phyloP scores from a whole-genome alignment of 53 echinoderm and acorn worm species.

The Luidia sarsii region DNA sequence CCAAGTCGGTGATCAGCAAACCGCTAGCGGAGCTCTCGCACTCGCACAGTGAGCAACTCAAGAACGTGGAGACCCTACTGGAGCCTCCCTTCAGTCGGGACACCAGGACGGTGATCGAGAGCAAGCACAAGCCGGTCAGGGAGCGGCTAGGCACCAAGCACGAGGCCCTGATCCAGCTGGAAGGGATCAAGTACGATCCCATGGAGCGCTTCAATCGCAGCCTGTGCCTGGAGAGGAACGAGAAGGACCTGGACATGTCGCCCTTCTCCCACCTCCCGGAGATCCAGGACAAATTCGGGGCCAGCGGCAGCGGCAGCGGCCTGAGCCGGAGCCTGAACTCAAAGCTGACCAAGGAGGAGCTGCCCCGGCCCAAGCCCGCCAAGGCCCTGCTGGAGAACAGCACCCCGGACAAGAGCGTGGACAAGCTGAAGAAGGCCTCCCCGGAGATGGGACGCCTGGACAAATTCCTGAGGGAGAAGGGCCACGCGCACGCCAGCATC shows the following conservation, averaged over 20 bases:
- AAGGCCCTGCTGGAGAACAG: constrained; percentile 30
- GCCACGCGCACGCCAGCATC: constrained; percentile 73
- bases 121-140: constrained; percentile 60
- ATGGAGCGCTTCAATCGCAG: constrained; percentile 50
- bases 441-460: constrained; percentile 39
- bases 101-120: constrained; percentile 84
- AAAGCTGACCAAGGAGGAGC: constrained; percentile 42
- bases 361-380: constrained; percentile 21
- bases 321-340: constrained; percentile 13
- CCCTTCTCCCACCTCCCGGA: constrained; percentile 53
- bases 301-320: constrained; percentile 33
- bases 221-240: constrained; percentile 41
- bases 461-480: constrained; percentile 53
- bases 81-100: constrained; percentile 62
- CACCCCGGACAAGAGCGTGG: constrained; percentile 30
- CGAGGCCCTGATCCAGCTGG: constrained; percentile 55
- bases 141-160: constrained; percentile 66
- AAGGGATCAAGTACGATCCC: constrained; percentile 47
- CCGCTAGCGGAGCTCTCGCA: constrained; percentile 36
- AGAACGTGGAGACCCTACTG: constrained; percentile 62
- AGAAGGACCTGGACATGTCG: constrained; percentile 46
- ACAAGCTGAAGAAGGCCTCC: constrained; percentile 50
- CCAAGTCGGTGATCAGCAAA: constrained; percentile 70
- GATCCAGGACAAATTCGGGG: constrained; percentile 36
- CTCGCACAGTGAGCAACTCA: constrained; percentile 53